phyloP scores from a whole-genome alignment of 2,113 vertebrate genomes.

The Anhinga anhinga region DNA sequence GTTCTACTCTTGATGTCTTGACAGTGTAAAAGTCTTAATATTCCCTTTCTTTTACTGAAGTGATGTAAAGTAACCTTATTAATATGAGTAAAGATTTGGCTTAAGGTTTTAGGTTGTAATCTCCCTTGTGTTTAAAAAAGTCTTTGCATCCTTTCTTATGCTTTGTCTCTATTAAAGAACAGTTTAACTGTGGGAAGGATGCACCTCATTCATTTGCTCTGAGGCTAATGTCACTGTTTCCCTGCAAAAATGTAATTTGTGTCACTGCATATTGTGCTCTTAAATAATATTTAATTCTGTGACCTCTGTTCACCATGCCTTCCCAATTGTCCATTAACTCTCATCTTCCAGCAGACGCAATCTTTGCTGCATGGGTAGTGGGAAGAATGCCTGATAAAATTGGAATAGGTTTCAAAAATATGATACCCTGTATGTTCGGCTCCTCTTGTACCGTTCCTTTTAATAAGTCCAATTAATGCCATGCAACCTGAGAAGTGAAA shows the following conservation, averaged over 20 bases:
- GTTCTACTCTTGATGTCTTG: background rate
- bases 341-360: background rate
- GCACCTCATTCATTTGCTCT: background rate
- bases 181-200: background rate
- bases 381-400: background rate
- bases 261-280: background rate
- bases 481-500: background rate
- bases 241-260: slow-evolving; percentile 7
- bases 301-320: background rate
- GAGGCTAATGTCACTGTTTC: background rate
- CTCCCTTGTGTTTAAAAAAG: background rate
- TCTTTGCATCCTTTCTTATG: background rate
- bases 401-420: background rate
- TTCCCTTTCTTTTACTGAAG: background rate
- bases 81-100: background rate
- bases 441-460: background rate
- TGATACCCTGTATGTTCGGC: background rate
- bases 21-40: background rate
- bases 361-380: background rate
- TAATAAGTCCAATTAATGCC: background rate
- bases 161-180: slow-evolving; percentile 6
- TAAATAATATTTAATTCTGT: slow-evolving; percentile 28
- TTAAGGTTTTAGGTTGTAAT: slow-evolving; percentile 15
- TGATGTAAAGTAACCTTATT: background rate
- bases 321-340: background rate